A percentile compares a stretch with the other conserved stretches of the same genome.
Evolutionary conservation across 2,888 invertebrate genomes (phyloP).

Genomic region (Ypsolopha sequella): DNA sequence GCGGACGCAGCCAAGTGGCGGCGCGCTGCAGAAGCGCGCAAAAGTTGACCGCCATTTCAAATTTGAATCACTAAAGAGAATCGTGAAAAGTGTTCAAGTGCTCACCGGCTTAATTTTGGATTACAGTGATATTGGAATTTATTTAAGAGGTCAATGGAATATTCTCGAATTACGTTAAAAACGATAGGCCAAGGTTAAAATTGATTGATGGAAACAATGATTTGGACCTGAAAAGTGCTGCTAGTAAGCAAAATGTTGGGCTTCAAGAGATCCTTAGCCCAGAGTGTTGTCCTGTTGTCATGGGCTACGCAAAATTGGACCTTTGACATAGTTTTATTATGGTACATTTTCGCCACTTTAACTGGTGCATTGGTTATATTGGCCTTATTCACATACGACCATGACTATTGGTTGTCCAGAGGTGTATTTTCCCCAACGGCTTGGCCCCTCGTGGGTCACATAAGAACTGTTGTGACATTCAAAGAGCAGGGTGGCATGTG

Average conservation of each 20-base stretch:
- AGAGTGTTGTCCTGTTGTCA: conserved; percentile 27
- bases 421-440: conserved; percentile 54
- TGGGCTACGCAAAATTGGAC: conserved; percentile 42
- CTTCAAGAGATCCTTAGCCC: conserved; percentile 39
- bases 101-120: neutral
- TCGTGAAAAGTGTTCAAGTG: neutral
- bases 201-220: conserved; percentile 18
- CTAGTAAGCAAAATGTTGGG: conserved; percentile 42
- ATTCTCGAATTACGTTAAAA: neutral
- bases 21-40: conserved; percentile 10
- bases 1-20: conserved; percentile 21
- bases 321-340: conserved; percentile 29
- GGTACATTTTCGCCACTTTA: conserved; percentile 27
- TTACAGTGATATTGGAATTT: neutral
- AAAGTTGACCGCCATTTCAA: no score
- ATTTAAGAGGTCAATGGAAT: neutral
- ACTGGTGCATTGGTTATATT: conserved; percentile 23
- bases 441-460: conserved; percentile 54
- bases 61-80: no score
- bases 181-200: neutral
- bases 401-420: conserved; percentile 49
- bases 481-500: conserved; percentile 58
- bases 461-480: conserved; percentile 43
- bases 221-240: conserved; percentile 12
- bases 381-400: conserved; percentile 46